Conservation (phyloP, 2,888 invertebrate genomes). For the Rapana venosa region DNA sequence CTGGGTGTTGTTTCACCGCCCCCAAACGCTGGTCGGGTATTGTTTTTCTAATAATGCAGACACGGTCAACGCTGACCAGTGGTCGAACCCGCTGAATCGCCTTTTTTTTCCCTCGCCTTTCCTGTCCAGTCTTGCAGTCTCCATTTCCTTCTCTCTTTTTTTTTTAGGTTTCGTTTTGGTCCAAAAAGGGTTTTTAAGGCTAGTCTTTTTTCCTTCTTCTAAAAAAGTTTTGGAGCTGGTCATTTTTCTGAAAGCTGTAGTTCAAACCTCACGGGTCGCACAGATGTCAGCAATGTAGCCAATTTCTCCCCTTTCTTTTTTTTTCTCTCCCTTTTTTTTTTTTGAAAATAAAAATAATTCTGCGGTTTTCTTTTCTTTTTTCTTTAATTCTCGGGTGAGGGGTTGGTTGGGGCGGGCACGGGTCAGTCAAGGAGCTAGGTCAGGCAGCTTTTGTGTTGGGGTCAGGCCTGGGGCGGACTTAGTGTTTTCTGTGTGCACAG, state of each 20-base stretch:
- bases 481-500: not conserved
- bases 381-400: not conserved
- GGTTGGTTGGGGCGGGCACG: not conserved
- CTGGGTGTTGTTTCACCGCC: no score
- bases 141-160: no score
- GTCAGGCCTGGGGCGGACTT: not conserved
- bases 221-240: not conserved
- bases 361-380: not conserved
- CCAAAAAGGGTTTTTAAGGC: not conserved
- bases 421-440: not conserved
- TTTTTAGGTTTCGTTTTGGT: not conserved
- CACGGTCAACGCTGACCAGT: constrained; percentile 3
- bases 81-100: not conserved
- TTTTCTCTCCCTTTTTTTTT: no score
- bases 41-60: not conserved
- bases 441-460: no score
- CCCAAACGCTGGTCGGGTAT: not conserved
- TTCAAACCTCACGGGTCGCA: not conserved
- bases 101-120: not conserved
- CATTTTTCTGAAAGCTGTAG: not conserved
- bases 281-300: not conserved
- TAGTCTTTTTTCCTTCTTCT: not conserved
- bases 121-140: not conserved
- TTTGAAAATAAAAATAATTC: no score
- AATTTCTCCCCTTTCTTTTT: not conserved